These are phyloP conservation scores for Hypselothyrea guttata DNA, from an alignment of 2,888 invertebrate genomes.

Conservation along the genomic window DNA sequence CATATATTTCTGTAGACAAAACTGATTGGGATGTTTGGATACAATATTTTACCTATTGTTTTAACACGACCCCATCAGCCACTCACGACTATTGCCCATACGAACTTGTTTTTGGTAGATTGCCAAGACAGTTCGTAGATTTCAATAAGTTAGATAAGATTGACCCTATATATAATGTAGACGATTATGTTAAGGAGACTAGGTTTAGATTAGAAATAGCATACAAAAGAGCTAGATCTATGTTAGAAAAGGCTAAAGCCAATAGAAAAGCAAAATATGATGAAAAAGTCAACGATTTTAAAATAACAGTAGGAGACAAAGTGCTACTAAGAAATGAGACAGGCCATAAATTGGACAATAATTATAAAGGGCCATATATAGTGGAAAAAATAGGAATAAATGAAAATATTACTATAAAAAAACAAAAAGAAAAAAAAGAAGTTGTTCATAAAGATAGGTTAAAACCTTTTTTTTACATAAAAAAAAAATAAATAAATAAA, in stretches of 20 bases:
- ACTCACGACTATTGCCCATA: not conserved
- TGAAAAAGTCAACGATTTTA: not conserved
- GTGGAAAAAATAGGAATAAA: too few species aligned
- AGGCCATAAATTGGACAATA: too few species aligned
- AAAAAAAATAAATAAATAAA: too few species aligned
- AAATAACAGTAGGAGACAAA: too few species aligned
- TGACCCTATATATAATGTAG: constrained; percentile 4
- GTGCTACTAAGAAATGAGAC: too few species aligned
- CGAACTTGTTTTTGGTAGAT: not conserved
- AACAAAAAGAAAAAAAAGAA: too few species aligned
- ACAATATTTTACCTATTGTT: constrained; percentile 9
- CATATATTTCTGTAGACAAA: not conserved
- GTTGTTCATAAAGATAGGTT: too few species aligned
- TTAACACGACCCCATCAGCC: not conserved
- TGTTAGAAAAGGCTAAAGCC: not conserved
- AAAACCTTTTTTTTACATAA: too few species aligned
- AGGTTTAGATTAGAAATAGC: constrained; percentile 1
- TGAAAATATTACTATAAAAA: too few species aligned
- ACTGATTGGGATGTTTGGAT: not conserved
- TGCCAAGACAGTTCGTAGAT: constrained; percentile 1
- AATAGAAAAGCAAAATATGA: constrained; percentile 1
- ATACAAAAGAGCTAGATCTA: constrained; percentile 3
- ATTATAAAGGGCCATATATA: too few species aligned
- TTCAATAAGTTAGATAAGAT: too few species aligned
- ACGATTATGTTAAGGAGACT: constrained; percentile 1